A percentile compares a stretch with the other conserved stretches of the same genome.
phyloP scores from a whole-genome alignment of 2,113 vertebrate genomes.

The Spea multiplicata region DNA sequence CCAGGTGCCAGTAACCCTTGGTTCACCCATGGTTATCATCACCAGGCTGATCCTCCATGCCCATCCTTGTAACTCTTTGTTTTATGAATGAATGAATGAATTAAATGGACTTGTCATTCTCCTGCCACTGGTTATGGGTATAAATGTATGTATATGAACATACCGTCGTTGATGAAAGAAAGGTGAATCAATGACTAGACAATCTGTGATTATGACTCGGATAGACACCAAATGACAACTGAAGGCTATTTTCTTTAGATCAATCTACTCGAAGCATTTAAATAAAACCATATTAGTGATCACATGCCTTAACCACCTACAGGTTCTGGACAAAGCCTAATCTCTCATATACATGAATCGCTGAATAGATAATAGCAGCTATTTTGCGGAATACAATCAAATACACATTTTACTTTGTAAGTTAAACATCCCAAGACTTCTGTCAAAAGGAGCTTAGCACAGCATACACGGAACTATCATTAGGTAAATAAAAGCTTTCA shows the following conservation, averaged over 20 bases:
- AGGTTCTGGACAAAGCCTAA: constrained; percentile 1
- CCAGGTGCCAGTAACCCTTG: too few species aligned
- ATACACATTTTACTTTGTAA: background rate
- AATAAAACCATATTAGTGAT: background rate
- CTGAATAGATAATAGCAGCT: background rate
- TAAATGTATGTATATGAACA: too few species aligned
- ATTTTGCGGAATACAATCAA: background rate
- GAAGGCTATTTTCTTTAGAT: background rate
- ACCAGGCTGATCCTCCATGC: too few species aligned
- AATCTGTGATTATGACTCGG: too few species aligned
- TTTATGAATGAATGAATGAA: too few species aligned
- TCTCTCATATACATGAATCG: background rate
- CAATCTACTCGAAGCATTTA: background rate
- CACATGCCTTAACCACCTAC: background rate
- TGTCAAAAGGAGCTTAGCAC: background rate
- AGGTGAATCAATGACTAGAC: too few species aligned
- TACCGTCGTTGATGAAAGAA: too few species aligned
- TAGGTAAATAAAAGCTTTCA: constrained; percentile 34
- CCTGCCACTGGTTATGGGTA: too few species aligned
- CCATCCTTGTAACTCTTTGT: too few species aligned
- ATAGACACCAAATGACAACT: background rate
- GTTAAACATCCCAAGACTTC: constrained; percentile 11
- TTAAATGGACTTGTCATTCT: too few species aligned
- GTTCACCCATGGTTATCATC: too few species aligned
- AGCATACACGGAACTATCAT: constrained; percentile 13